Conservation (phyloP, 2,797 vertebrate genomes). For the Cynodonichthys magdalenae region DNA sequence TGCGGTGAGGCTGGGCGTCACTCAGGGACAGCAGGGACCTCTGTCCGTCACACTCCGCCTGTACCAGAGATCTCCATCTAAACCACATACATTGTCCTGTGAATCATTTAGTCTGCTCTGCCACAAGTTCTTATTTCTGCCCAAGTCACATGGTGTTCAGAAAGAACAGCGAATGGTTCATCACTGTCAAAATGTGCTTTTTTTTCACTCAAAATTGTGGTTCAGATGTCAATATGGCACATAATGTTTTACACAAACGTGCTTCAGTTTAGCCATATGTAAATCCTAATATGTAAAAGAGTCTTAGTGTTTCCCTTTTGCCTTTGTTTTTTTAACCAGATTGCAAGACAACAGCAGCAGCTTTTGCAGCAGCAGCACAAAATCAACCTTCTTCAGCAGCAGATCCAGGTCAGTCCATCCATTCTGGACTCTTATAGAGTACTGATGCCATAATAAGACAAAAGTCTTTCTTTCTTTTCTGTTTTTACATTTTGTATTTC, state of each 20-base stretch:
- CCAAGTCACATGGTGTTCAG: slow-evolving; percentile 22
- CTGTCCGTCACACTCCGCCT: slow-evolving; percentile 43
- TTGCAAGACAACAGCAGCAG: slow-evolving; percentile 99
- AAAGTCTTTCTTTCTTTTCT: too few relatives aligned
- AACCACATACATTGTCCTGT: slow-evolving; percentile 54
- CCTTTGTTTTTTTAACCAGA: slow-evolving; percentile 82
- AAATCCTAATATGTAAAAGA: slow-evolving; percentile 2
- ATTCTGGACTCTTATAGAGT: neutral
- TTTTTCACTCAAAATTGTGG: neutral
- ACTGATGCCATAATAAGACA: too few relatives aligned
- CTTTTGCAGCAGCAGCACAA: slow-evolving; percentile 99
- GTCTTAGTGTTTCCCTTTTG: slow-evolving; percentile 2
- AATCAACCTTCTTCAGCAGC: slow-evolving; percentile 99
- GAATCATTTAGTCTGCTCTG: slow-evolving; percentile 48
- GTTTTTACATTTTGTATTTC: slow-evolving; percentile 24
- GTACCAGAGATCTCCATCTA: slow-evolving; percentile 45
- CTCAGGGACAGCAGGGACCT: slow-evolving; percentile 46
- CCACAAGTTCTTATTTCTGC: slow-evolving; percentile 18
- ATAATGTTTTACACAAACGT: neutral
- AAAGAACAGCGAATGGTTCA: slow-evolving; percentile 8
- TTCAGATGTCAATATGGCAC: neutral
- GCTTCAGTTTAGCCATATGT: neutral
- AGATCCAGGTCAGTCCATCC: slow-evolving; percentile 97
- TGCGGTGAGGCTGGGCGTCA: slow-evolving; percentile 44
- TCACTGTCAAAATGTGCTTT: slow-evolving; percentile 13